A percentile compares a stretch with the other conserved stretches of the same genome.
Conservation (phyloP, 2,888 invertebrate species). For the Acanthopleura granulata region DNA sequence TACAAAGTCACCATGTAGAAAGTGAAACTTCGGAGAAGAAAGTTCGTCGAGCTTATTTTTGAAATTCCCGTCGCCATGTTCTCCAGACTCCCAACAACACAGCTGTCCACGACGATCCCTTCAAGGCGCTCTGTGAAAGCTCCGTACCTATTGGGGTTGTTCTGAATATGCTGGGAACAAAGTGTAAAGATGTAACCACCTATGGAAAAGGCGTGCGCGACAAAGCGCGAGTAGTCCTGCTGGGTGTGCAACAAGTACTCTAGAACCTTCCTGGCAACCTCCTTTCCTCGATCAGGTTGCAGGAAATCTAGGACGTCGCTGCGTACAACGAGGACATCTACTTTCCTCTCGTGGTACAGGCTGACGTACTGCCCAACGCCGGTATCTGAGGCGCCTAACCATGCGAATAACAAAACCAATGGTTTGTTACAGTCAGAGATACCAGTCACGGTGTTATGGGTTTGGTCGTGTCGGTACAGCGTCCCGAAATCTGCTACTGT, state of each 20-base stretch:
- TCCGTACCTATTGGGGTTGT: slow-evolving; percentile 28
- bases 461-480: too few relatives aligned
- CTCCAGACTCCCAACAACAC: slow-evolving; percentile 47
- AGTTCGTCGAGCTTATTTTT: slow-evolving; percentile 34
- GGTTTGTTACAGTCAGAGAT: slow-evolving; percentile 19
- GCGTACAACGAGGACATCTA: slow-evolving; percentile 46
- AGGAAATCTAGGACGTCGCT: slow-evolving; percentile 46
- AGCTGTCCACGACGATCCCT: slow-evolving; percentile 52
- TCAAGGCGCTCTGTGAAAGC: slow-evolving; percentile 31
- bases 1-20: too few relatives aligned
- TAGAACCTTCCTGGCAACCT: slow-evolving; percentile 37
- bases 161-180: slow-evolving; percentile 32
- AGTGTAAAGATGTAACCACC: slow-evolving; percentile 53
- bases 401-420: slow-evolving; percentile 51
- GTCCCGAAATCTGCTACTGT: too few relatives aligned
- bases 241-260: slow-evolving; percentile 27
- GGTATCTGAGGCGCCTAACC: slow-evolving; percentile 43
- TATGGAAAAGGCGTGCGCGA: slow-evolving; percentile 53
- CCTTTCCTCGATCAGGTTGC: slow-evolving; percentile 46
- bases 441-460: too few relatives aligned
- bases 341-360: slow-evolving; percentile 42
- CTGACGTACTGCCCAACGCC: slow-evolving; percentile 41
- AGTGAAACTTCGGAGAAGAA: slow-evolving; percentile 45
- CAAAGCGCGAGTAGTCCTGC: slow-evolving; percentile 31
- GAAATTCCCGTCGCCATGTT: slow-evolving; percentile 49